These are phyloP conservation scores for Drosophila borealis DNA, from an alignment of 2,888 invertebrate genomes.

Conservation along the genomic window DNA sequence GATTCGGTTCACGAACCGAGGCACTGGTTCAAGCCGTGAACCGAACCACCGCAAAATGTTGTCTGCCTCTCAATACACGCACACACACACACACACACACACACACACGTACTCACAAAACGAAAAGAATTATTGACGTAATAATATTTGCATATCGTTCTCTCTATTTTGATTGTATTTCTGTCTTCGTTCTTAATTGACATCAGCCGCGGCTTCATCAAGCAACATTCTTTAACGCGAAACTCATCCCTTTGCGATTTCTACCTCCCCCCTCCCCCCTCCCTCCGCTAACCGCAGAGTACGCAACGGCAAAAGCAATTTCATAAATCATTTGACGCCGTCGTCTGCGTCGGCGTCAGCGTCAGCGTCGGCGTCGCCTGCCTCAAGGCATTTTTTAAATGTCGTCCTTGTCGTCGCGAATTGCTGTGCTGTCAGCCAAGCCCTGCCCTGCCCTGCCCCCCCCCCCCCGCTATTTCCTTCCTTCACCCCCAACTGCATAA, in stretches of 20 bases:
- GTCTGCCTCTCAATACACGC: too few species aligned
- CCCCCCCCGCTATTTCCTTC: neutral
- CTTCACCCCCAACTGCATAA: neutral
- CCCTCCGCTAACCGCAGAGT: slow-evolving; percentile 18
- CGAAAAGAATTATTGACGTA: too few species aligned
- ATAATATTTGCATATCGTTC: too few species aligned
- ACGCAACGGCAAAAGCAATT: slow-evolving; percentile 80
- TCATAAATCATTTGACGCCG: slow-evolving; percentile 84
- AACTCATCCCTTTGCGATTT: neutral
- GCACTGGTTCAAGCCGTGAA: too few species aligned
- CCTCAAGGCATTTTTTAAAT: slow-evolving; percentile 79
- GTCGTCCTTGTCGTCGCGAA: slow-evolving; percentile 55
- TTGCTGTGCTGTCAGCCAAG: slow-evolving; percentile 20
- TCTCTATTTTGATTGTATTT: neutral
- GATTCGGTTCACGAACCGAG: too few species aligned
- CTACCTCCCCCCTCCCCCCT: too few species aligned
- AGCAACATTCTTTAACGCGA: slow-evolving; percentile 12
- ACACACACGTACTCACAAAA: too few species aligned
- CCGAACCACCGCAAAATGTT: too few species aligned
- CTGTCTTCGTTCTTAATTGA: slow-evolving; percentile 26
- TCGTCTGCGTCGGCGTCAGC: slow-evolving; percentile 15
- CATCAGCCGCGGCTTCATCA: slow-evolving; percentile 23
- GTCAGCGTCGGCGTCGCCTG: slow-evolving; percentile 27
- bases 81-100: too few species aligned
- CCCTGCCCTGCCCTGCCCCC: neutral